These are phyloP conservation scores for Cromileptes altivelis DNA, from an alignment of 2,113 vertebrate species.

Conservation along the genomic window DNA sequence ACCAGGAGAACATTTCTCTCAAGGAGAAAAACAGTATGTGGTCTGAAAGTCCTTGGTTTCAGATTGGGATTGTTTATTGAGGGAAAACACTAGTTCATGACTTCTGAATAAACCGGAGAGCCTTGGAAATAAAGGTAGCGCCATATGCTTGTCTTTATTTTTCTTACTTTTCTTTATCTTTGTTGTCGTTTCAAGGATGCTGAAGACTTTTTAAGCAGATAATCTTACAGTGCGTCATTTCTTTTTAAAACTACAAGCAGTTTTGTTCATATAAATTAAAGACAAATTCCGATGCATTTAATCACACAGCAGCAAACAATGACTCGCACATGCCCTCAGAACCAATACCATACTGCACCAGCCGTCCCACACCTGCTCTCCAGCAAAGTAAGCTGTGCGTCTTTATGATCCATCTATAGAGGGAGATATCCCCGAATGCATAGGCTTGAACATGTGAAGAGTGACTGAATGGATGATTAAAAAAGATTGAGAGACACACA, in stretches of 20 bases:
- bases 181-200: conserved; percentile 40
- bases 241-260: background rate
- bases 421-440: conserved; percentile 56
- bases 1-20: conserved; percentile 44
- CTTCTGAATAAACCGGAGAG: conserved; percentile 40
- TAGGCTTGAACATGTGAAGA: conserved; percentile 68
- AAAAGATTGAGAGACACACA: conserved; percentile 65
- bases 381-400: conserved; percentile 10
- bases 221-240: background rate
- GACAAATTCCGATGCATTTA: background rate
- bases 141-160: conserved; percentile 40
- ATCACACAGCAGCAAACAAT: conserved; percentile 17
- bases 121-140: conserved; percentile 39
- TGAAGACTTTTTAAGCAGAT: conserved; percentile 2
- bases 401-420: conserved; percentile 60
- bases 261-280: conserved; percentile 9
- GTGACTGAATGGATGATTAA: conserved; percentile 76
- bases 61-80: conserved; percentile 46
- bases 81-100: conserved; percentile 31
- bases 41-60: conserved; percentile 55
- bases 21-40: conserved; percentile 51
- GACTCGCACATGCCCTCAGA: conserved; percentile 22
- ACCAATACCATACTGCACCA: background rate
- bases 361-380: conserved; percentile 58
- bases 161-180: conserved; percentile 19